Base-by-base conservation (phyloP, 1,140 invertebrate genomes). In the Ladona fulva region DNA sequence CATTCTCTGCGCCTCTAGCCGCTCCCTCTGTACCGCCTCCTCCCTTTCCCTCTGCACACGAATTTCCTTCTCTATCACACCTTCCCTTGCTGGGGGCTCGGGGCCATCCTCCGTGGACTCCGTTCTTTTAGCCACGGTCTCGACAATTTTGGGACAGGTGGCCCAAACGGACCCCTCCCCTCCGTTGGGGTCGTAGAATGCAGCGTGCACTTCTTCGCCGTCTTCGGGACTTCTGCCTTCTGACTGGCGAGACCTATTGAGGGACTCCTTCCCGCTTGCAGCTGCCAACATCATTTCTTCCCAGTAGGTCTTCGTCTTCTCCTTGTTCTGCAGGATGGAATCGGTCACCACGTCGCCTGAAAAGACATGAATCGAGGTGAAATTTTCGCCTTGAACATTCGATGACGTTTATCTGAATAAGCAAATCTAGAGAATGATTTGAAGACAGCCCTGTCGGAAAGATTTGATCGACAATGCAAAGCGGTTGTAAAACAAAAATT, bases 261-360 rank as follows among this genome's bases (percentile, higher is more conserved):
- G 52, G n/a, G 16, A 42, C 19, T 44, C 77, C 59, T 74, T 74
- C 24, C 25, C 42, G 22, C 81, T 79, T 0, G 75, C 74, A 8
- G 76, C 82, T 24, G 81, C 81, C 81, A 83, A 81, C 84, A 85
- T 85, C 73, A 82, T 75, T 76, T 82, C 81, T 77, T 85, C 84
- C 84, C 84, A 85, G 77, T 84, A 83, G 25, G 79, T 80, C 78
- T 84, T 84, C 19, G 82, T 82, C 78, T 82, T 82, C 42, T 83
- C 78, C 79, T 84, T 85, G 78, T 84, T 84, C 75, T 84, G 80
- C 12, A 85, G 79, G 42, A 85, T 84, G 12, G 84, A 85, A 78
- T 83, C 81, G 42, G 81, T 81, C 14, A 84, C 82, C 24, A 84
- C 81, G 77, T 82, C 82, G 75, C 81, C 84, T 84, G 81, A 5